These are phyloP conservation scores for Isotomurus palustris DNA, from an alignment of 2,888 invertebrate genomes.

Conservation along the genomic window DNA sequence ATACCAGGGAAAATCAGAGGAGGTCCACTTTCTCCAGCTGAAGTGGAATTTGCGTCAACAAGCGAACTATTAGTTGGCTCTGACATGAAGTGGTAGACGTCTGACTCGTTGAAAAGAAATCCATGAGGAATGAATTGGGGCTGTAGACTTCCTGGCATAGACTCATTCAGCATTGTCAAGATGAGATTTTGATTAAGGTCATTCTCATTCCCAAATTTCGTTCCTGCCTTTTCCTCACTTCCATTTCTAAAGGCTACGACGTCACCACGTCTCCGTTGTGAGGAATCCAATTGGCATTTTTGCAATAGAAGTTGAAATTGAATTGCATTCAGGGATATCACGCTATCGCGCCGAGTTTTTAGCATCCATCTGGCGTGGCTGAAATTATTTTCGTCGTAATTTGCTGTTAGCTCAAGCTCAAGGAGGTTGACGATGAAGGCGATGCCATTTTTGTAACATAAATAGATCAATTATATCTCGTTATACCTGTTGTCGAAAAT, in stretches of 20 bases:
- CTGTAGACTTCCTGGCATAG: background rate
- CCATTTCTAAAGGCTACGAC: background rate
- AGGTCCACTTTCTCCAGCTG: background rate
- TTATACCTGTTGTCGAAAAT: conserved; percentile 36
- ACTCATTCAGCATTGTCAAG: background rate
- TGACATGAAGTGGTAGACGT: conserved; percentile 8
- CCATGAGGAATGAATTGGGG: background rate
- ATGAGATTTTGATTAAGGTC: conserved; percentile 2
- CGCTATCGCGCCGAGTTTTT: conserved; percentile 21
- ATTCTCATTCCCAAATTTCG: conserved; percentile 1
- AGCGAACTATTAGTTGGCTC: background rate
- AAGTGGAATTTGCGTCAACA: background rate
- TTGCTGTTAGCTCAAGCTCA: no score
- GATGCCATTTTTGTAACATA: no score
- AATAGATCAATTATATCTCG: no score
- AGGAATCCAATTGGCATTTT: conserved; percentile 27
- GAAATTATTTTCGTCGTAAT: no score
- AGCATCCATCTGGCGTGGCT: conserved; percentile 40
- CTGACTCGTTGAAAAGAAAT: conserved; percentile 2
- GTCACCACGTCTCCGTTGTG: background rate
- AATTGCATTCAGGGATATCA: conserved; percentile 36
- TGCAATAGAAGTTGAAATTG: conserved; percentile 41
- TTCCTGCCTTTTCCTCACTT: background rate
- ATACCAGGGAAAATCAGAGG: conserved; percentile 14
- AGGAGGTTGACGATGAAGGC: no score